These are phyloP conservation scores for Ceyx erithaca DNA, from an alignment of 2,797 vertebrate species.

Conservation along the genomic window DNA sequence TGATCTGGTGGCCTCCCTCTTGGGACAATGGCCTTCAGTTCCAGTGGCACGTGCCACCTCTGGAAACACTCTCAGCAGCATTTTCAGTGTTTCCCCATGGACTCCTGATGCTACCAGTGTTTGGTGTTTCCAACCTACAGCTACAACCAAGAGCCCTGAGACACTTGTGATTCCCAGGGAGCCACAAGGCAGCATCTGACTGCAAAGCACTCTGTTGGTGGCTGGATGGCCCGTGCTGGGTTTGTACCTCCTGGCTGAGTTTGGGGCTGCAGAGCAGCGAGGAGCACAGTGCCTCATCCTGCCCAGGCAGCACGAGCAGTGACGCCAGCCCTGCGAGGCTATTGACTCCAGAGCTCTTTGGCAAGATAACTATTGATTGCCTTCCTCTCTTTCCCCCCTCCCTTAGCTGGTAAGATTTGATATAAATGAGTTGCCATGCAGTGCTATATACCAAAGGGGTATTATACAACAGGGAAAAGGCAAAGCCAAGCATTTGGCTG, in stretches of 20 bases:
- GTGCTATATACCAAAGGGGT: background rate
- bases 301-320: background rate
- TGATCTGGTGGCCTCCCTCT: background rate
- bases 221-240: background rate
- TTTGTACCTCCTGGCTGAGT: fast-evolving
- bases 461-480: background rate
- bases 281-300: background rate
- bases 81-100: fast-evolving
- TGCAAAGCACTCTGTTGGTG: background rate
- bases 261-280: background rate
- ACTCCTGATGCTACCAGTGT: background rate
- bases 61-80: background rate
- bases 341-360: background rate
- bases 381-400: background rate
- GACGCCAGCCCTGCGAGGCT: background rate
- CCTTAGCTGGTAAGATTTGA: background rate
- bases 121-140: background rate
- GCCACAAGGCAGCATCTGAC: background rate
- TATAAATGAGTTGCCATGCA: conserved; percentile 22
- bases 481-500: conserved; percentile 35
- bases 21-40: background rate
- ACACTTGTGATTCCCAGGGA: background rate
- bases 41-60: background rate
- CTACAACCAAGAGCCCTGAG: fast-evolving
- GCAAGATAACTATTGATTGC: background rate